Percentiles rank a stretch among this genome's conserved stretches.
phyloP scores from a whole-genome alignment of 2,113 vertebrate species.

The Serilophus lunatus region DNA sequence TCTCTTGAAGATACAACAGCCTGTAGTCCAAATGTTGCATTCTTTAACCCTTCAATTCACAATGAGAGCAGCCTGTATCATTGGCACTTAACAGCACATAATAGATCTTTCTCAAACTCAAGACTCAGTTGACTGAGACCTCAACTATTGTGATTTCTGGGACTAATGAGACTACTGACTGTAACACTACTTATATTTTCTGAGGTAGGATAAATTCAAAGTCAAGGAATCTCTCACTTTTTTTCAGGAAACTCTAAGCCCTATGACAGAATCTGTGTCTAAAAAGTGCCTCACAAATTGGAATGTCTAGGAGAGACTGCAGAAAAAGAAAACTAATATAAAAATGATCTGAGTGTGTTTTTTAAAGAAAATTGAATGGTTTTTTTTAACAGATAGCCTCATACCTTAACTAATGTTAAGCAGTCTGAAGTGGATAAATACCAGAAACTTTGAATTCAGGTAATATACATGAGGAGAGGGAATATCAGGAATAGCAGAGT shows the following conservation, averaged over 20 bases:
- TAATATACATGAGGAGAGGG: background rate
- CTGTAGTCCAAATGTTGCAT: slow-evolving; percentile 25
- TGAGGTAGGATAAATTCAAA: slow-evolving; percentile 34
- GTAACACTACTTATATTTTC: slow-evolving; percentile 24
- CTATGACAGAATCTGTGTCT: background rate
- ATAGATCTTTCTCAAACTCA: slow-evolving; percentile 34
- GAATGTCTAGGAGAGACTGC: background rate
- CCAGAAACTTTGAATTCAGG: background rate
- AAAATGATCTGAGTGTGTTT: background rate
- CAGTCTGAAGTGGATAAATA: background rate
- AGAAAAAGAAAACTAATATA: background rate
- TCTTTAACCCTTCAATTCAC: slow-evolving; percentile 59
- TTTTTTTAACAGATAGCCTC: background rate
- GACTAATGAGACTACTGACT: slow-evolving; percentile 49
- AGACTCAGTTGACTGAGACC: slow-evolving; percentile 39
- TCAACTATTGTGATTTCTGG: slow-evolving; percentile 37
- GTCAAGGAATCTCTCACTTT: background rate
- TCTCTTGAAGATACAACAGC: background rate
- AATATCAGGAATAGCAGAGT: background rate
- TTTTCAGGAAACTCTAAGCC: background rate
- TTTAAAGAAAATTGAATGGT: background rate
- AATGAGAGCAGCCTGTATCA: background rate
- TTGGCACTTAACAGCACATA: background rate
- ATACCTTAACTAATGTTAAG: background rate
- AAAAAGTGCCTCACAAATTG: background rate